phyloP scores from a whole-genome alignment of 2,113 vertebrate genomes.

The Hemiprocne comata region DNA sequence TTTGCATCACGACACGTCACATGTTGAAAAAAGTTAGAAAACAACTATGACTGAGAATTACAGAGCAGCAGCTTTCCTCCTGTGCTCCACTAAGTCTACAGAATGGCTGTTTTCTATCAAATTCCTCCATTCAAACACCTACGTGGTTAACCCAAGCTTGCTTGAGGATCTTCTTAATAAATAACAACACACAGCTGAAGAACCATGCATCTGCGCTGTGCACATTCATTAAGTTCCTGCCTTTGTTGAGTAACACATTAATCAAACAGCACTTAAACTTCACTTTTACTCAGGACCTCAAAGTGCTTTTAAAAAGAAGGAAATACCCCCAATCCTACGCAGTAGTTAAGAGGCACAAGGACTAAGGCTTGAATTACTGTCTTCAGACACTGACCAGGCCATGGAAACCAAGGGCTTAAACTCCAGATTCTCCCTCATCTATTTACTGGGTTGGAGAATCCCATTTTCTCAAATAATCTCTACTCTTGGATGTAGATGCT shows the following conservation, averaged over 20 bases:
- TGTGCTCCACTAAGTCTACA: not conserved
- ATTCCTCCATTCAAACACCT: not conserved
- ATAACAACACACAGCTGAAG: not conserved
- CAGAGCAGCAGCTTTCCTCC: not conserved
- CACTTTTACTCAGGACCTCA: not conserved
- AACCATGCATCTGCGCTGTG: not conserved
- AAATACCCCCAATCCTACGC: not conserved
- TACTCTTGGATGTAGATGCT: not conserved
- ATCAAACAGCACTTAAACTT: not conserved
- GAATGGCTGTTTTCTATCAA: not conserved
- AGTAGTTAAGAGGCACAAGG: slow-evolving; percentile 37
- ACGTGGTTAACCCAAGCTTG: not conserved
- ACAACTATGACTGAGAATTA: not conserved
- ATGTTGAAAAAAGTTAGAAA: slow-evolving; percentile 17
- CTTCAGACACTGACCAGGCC: not conserved
- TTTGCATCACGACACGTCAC: not conserved
- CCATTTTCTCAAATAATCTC: not conserved
- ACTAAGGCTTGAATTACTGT: slow-evolving; percentile 36
- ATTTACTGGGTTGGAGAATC: not conserved
- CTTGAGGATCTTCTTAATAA: not conserved
- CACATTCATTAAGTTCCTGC: not conserved
- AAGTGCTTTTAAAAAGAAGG: slow-evolving; percentile 30
- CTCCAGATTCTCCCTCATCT: not conserved
- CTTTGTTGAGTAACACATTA: not conserved
- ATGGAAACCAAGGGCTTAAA: not conserved